Percentiles rank a stretch among this genome's conserved stretches.
Conservation (phyloP, 2,888 invertebrate genomes). For the Papilio elwesi region DNA sequence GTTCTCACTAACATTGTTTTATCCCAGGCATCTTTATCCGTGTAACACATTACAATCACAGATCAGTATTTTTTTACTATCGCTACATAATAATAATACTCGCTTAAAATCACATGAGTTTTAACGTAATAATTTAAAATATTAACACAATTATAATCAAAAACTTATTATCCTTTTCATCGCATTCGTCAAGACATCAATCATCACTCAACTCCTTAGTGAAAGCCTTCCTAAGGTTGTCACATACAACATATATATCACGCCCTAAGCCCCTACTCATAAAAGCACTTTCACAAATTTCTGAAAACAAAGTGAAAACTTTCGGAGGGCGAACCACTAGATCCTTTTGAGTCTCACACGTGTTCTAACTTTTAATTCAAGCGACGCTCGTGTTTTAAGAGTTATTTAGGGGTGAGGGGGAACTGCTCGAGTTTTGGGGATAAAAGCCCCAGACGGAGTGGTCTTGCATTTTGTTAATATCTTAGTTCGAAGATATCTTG, state of each 20-base stretch:
- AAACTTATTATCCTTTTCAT: background rate
- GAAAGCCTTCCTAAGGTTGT: background rate
- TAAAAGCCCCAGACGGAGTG: slow-evolving; percentile 25
- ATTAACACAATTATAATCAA: too few species aligned
- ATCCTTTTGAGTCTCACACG: slow-evolving; percentile 40
- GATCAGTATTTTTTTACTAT: background rate
- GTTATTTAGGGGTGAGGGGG: slow-evolving; percentile 19
- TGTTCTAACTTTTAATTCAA: slow-evolving; percentile 43
- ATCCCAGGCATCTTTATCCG: slow-evolving; percentile 20
- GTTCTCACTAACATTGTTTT: slow-evolving; percentile 9
- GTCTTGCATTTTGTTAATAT: slow-evolving; percentile 18
- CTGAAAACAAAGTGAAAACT: slow-evolving; percentile 37
- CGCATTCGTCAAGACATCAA: background rate
- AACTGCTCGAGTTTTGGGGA: slow-evolving; percentile 35
- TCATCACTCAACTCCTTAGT: background rate
- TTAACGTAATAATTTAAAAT: too few species aligned
- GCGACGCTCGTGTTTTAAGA: slow-evolving; percentile 36
- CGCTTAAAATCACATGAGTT: too few species aligned
- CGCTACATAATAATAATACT: background rate
- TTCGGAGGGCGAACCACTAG: slow-evolving; percentile 37
- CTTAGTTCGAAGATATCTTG: slow-evolving; percentile 24
- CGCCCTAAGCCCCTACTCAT: slow-evolving; percentile 1
- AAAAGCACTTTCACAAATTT: slow-evolving; percentile 35
- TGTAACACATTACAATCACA: background rate
- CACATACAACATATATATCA: slow-evolving; percentile 7